Percentiles rank a stretch among this genome's conserved stretches.
Evolutionary conservation across 2,888 invertebrate genomes (phyloP).

Genomic region (Pseudococcus jackbeardsleyi): DNA sequence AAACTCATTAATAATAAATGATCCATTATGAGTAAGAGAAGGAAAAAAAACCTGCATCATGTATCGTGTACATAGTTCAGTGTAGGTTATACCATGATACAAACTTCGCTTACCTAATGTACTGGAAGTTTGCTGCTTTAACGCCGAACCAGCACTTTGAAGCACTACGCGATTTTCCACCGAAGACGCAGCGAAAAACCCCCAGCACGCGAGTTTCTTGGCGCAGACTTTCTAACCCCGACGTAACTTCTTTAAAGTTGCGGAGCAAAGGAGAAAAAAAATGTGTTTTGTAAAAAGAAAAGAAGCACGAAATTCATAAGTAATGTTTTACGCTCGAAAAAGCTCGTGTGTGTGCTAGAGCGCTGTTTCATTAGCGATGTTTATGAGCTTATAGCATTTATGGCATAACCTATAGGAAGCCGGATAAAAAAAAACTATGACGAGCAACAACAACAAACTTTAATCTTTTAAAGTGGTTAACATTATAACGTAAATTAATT

Average conservation of each 20-base stretch:
- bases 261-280: slow-evolving; percentile 44
- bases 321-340: slow-evolving; percentile 57
- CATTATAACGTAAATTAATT: slow-evolving; percentile 57
- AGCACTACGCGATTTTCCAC: slow-evolving; percentile 56
- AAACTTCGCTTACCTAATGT: slow-evolving; percentile 62
- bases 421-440: slow-evolving; percentile 7
- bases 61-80: slow-evolving; percentile 30
- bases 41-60: slow-evolving; percentile 42
- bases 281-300: slow-evolving; percentile 48
- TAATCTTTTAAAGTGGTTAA: slow-evolving; percentile 57
- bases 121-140: slow-evolving; percentile 62
- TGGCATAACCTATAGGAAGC: background rate
- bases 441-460: slow-evolving; percentile 34
- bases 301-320: slow-evolving; percentile 55
- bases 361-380: slow-evolving; percentile 44
- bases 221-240: slow-evolving; percentile 47
- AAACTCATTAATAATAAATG: slow-evolving; percentile 64
- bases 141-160: slow-evolving; percentile 62
- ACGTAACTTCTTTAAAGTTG: slow-evolving; percentile 27
- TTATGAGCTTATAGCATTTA: slow-evolving; percentile 44
- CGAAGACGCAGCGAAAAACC: background rate
- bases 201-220: slow-evolving; percentile 36
- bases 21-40: slow-evolving; percentile 50
- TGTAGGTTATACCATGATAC: slow-evolving; percentile 35
- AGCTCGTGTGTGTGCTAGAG: background rate